A percentile compares a stretch with the other conserved stretches of the same genome.
Conservation (phyloP, 2,797 vertebrate genomes). For the Lerista edwardsae region DNA sequence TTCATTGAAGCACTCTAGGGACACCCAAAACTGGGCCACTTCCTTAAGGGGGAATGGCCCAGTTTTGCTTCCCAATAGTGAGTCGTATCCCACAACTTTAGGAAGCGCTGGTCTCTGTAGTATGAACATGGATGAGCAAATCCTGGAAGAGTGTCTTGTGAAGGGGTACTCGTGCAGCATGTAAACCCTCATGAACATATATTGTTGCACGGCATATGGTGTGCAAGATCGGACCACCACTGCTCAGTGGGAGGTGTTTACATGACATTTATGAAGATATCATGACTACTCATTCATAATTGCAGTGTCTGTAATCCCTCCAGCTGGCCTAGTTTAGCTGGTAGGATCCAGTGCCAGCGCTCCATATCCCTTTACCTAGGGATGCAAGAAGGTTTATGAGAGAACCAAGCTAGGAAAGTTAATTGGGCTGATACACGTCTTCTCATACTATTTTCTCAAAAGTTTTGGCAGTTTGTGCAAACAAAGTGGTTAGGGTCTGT, state of each 20-base stretch:
- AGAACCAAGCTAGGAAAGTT: constrained; percentile 4
- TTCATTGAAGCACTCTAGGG: too few species aligned
- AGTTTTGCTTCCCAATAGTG: too few species aligned
- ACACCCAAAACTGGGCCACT: too few species aligned
- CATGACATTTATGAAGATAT: constrained; percentile 8
- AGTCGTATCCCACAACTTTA: too few species aligned
- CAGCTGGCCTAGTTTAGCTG: constrained; percentile 10
- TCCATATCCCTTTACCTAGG: not conserved
- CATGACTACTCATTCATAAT: constrained; percentile 19
- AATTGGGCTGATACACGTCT: constrained; percentile 1
- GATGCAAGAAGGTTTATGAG: not conserved
- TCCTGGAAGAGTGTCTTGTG: not conserved
- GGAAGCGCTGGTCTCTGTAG: too few species aligned
- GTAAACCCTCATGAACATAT: not conserved
- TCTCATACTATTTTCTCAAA: not conserved
- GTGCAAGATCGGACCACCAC: not conserved
- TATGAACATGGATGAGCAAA: not conserved
- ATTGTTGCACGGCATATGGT: not conserved
- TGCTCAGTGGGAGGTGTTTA: constrained; percentile 10
- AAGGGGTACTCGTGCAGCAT: not conserved
- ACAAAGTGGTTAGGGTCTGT: too few species aligned
- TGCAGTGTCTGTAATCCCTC: constrained; percentile 17
- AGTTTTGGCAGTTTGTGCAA: too few species aligned
- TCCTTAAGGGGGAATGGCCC: too few species aligned
- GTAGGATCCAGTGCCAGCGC: not conserved